Percentiles rank a stretch among this genome's conserved stretches.
These are phyloP conservation scores for Melanotaenia maccullochi DNA, from an alignment of 2,797 vertebrate genomes.

Conservation along the genomic window DNA sequence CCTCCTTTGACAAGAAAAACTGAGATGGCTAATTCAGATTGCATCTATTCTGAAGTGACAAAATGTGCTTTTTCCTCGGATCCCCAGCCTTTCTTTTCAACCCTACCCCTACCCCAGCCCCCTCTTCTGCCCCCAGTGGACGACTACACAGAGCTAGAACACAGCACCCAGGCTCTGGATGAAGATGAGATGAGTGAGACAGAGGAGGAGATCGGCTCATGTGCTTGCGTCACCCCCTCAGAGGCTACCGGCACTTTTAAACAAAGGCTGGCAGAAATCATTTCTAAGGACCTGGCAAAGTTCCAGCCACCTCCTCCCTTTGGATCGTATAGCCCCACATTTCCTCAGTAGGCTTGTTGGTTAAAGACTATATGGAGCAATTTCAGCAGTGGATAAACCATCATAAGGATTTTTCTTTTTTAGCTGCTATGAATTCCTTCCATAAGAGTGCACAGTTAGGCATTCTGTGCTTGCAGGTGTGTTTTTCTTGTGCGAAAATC, in stretches of 20 bases:
- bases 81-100: not conserved
- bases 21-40: constrained; percentile 9
- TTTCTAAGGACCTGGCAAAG: constrained; percentile 80
- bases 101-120: not conserved
- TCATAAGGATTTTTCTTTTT: constrained; percentile 46
- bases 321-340: constrained; percentile 36
- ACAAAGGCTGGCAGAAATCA: constrained; percentile 77
- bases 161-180: constrained; percentile 13
- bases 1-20: constrained; percentile 7
- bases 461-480: constrained; percentile 28
- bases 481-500: constrained; percentile 20
- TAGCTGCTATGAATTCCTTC: constrained; percentile 30
- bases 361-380: constrained; percentile 35
- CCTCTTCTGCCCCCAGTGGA: constrained; percentile 30
- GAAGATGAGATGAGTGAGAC: constrained; percentile 45
- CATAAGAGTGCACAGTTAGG: constrained; percentile 24
- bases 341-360: constrained; percentile 53
- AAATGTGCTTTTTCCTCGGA: not conserved
- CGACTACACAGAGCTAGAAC: constrained; percentile 19
- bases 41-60: constrained; percentile 54
- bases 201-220: constrained; percentile 42
- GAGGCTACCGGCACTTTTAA: constrained; percentile 75
- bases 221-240: constrained; percentile 28
- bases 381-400: constrained; percentile 53
- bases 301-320: constrained; percentile 52